A percentile compares a stretch with the other conserved stretches of the same genome.
These are phyloP conservation scores for Diadophis punctatus DNA, from an alignment of 2,113 vertebrate genomes.

Conservation along the genomic window DNA sequence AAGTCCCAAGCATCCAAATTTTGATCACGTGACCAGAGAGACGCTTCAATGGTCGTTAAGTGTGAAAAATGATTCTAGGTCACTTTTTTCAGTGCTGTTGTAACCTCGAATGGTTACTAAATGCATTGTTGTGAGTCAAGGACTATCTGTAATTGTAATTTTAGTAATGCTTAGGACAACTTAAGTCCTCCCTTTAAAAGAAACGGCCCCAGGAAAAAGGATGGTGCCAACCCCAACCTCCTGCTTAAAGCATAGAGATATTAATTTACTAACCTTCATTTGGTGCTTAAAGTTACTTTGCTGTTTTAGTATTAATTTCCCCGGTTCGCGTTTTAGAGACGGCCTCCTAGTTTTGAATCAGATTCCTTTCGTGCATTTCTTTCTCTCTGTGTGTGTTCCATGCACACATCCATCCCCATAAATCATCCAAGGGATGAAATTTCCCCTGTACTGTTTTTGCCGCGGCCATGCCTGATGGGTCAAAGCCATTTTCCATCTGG, in stretches of 20 bases:
- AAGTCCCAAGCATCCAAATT: too few relatives aligned
- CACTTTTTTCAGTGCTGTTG: too few relatives aligned
- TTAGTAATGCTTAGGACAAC: not conserved
- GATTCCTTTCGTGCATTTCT: not conserved
- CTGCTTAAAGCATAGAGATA: not conserved
- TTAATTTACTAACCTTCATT: not conserved
- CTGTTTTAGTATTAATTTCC: not conserved
- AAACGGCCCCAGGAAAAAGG: not conserved
- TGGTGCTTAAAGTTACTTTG: not conserved
- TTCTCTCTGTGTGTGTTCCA: not conserved
- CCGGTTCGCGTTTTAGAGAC: not conserved
- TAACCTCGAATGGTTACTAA: too few relatives aligned
- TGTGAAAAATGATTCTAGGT: too few relatives aligned
- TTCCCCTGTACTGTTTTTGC: slow-evolving; percentile 56
- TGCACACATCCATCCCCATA: slow-evolving; percentile 19
- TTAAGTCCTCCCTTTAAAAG: too few relatives aligned
- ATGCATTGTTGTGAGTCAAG: not conserved
- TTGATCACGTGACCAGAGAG: too few relatives aligned
- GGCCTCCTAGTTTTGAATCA: not conserved
- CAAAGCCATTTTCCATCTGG: slow-evolving; percentile 60
- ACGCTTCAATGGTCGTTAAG: too few relatives aligned
- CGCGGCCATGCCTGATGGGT: slow-evolving; percentile 61
- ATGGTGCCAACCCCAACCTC: not conserved
- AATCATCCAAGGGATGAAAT: slow-evolving; percentile 52
- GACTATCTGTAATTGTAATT: too few relatives aligned